Evolutionary conservation across 2,113 vertebrate genomes (phyloP).

Genomic region (Melanotaenia duboulayi): DNA sequence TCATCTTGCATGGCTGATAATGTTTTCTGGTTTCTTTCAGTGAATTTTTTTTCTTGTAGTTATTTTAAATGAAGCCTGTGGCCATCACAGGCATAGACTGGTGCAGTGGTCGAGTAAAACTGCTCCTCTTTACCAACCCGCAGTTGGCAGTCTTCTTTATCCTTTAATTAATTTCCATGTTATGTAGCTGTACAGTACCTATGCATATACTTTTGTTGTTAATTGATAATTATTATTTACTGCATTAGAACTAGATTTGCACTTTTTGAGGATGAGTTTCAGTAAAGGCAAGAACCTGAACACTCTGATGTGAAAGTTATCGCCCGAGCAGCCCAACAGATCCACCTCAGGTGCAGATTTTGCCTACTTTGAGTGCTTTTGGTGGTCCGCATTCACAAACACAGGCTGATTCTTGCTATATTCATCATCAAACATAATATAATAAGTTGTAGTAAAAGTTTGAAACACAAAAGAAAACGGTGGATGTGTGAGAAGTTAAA

Average conservation of each 20-base stretch:
- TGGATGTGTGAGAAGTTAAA: constrained; percentile 48
- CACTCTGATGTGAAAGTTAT: constrained; percentile 56
- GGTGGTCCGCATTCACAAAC: constrained; percentile 42
- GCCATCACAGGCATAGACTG: constrained; percentile 75
- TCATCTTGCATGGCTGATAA: constrained; percentile 39
- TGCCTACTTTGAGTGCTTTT: constrained; percentile 54
- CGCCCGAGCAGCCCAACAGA: constrained; percentile 49
- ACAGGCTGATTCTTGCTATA: constrained; percentile 26
- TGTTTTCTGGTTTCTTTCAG: constrained; percentile 20
- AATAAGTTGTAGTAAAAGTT: constrained; percentile 29
- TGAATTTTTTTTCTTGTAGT: background rate
- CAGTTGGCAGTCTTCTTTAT: constrained; percentile 8
- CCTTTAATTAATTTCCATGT: constrained; percentile 12
- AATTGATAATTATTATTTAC: constrained; percentile 73
- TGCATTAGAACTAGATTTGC: constrained; percentile 79
- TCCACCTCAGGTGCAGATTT: constrained; percentile 66
- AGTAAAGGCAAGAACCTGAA: constrained; percentile 67
- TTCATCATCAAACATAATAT: constrained; percentile 39
- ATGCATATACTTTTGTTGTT: constrained; percentile 77
- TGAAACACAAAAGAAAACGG: background rate
- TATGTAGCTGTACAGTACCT: constrained; percentile 77
- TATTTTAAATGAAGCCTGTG: constrained; percentile 30
- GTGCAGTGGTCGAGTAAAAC: constrained; percentile 81
- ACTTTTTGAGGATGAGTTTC: constrained; percentile 74
- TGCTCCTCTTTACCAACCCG: constrained; percentile 9